phyloP scores from a whole-genome alignment of 1,140 invertebrate species.

The Drosophila virilis region DNA sequence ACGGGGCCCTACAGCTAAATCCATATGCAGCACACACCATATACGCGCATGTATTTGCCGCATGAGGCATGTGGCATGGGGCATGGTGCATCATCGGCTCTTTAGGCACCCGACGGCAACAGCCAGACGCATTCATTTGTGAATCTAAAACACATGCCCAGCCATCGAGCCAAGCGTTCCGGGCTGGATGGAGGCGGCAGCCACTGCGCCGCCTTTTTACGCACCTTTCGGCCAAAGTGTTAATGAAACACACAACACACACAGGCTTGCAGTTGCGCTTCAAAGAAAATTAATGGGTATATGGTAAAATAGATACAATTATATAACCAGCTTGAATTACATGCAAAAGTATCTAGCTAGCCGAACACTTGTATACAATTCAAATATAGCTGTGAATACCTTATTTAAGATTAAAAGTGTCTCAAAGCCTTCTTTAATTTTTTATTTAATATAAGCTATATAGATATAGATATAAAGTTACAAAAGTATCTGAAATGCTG shows the following conservation, averaged over 20 bases:
- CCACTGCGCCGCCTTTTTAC: constrained; percentile 55
- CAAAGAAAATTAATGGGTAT: constrained; percentile 25
- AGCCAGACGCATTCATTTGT: constrained; percentile 79
- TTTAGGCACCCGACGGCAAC: constrained; percentile 31
- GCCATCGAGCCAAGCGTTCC: neutral
- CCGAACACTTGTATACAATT: neutral
- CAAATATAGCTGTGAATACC: too few relatives aligned
- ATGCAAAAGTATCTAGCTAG: neutral
- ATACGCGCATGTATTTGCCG: constrained; percentile 9
- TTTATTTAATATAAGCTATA: too few relatives aligned
- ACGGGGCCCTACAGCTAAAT: constrained; percentile 39
- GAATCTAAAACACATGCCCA: constrained; percentile 63
- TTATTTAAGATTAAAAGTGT: too few relatives aligned
- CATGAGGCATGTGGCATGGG: constrained; percentile 13
- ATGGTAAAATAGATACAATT: constrained; percentile 7
- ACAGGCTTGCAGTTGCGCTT: constrained; percentile 1
- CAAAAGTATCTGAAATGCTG: neutral
- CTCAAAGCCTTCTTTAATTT: too few relatives aligned
- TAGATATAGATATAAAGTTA: neutral
- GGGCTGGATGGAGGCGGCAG: neutral
- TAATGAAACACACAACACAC: constrained; percentile 69
- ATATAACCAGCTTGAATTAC: neutral
- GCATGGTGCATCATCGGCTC: constrained; percentile 31
- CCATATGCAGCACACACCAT: neutral
- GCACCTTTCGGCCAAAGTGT: constrained; percentile 75